Conservation (phyloP, 1,140 invertebrate genomes). For the Tetraneura akinire region DNA sequence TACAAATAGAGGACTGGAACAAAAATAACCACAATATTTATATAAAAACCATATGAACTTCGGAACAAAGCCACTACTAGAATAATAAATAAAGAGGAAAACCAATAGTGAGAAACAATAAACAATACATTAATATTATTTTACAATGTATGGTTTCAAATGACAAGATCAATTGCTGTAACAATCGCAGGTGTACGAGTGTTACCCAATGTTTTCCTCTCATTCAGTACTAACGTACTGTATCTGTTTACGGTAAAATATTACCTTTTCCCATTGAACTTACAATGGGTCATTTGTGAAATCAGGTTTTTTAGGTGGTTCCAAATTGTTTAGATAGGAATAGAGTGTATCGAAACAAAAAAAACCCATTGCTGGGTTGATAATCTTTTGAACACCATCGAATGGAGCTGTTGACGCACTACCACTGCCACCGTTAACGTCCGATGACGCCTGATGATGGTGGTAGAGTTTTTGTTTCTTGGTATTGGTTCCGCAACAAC, state of each 20-base stretch:
- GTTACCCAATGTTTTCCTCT: conserved; percentile 33
- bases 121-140: background rate
- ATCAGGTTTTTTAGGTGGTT: conserved; percentile 83
- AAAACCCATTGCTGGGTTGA: conserved; percentile 93
- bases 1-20: conserved; percentile 94
- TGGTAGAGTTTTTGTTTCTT: conserved; percentile 65
- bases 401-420: conserved; percentile 20
- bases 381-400: conserved; percentile 66
- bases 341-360: conserved; percentile 98
- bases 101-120: background rate
- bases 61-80: background rate
- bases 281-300: conserved; percentile 95
- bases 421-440: conserved; percentile 37
- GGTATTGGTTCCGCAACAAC: conserved; percentile 86
- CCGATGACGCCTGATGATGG: conserved; percentile 27
- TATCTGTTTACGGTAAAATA: background rate
- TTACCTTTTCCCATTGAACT: conserved; percentile 61
- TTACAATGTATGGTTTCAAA: background rate
- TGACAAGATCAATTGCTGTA: background rate
- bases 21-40: conserved; percentile 53
- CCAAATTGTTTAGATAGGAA: conserved; percentile 87
- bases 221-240: no score
- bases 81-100: conserved; percentile 47
- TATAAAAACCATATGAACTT: conserved; percentile 49
- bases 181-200: conserved; percentile 14